These are phyloP conservation scores for Exephanes ischioxanthus DNA, from an alignment of 2,888 invertebrate species.

Conservation along the genomic window DNA sequence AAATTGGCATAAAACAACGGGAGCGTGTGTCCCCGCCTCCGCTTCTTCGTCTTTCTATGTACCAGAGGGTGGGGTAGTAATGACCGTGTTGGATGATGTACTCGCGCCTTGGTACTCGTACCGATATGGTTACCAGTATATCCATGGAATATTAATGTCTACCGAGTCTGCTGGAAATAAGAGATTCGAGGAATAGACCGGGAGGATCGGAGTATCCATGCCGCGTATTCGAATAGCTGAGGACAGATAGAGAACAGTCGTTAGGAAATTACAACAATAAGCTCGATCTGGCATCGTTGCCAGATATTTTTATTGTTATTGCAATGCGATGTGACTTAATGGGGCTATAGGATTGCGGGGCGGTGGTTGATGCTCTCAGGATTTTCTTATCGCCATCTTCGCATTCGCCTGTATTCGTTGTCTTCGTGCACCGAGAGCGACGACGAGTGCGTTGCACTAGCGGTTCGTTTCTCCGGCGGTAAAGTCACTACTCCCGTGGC, in stretches of 20 bases:
- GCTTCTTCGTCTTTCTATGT: slow-evolving; percentile 20
- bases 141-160: neutral
- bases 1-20: slow-evolving; percentile 66
- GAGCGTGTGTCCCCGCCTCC: slow-evolving; percentile 39
- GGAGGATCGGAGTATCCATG: neutral
- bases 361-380: slow-evolving; percentile 46
- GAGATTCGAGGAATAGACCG: slow-evolving; percentile 25
- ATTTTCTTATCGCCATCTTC: slow-evolving; percentile 54
- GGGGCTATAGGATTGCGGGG: slow-evolving; percentile 54
- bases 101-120: slow-evolving; percentile 3
- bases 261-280: slow-evolving; percentile 74
- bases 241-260: slow-evolving; percentile 55
- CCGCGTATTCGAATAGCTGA: slow-evolving; percentile 37
- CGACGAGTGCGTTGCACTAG: slow-evolving; percentile 48
- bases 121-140: neutral
- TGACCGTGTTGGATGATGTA: slow-evolving; percentile 40
- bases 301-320: slow-evolving; percentile 72
- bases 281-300: slow-evolving; percentile 67
- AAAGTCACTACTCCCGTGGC: slow-evolving; percentile 9
- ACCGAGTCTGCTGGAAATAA: neutral
- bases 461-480: slow-evolving; percentile 72
- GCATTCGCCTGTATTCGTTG: slow-evolving; percentile 7
- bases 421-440: slow-evolving; percentile 34
- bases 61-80: slow-evolving; percentile 41
- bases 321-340: slow-evolving; percentile 68